Conservation (phyloP, 2,888 invertebrate species). For the Pelosia muscerda region DNA sequence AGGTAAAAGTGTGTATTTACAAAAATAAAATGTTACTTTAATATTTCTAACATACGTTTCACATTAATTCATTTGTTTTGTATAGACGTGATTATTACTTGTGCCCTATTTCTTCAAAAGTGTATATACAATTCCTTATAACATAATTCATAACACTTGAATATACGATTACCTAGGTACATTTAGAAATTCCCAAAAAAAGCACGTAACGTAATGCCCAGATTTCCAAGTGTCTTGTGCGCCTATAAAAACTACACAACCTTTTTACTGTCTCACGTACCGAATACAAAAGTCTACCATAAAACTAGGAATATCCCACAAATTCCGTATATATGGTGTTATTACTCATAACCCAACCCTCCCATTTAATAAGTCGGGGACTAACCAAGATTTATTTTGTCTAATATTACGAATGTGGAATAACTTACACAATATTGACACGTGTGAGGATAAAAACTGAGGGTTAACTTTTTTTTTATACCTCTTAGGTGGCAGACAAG, state of each 20-base stretch:
- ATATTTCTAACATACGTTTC: too few relatives aligned
- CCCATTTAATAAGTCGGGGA: slow-evolving; percentile 59
- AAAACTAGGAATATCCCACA: slow-evolving; percentile 19
- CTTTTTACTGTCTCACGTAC: slow-evolving; percentile 1
- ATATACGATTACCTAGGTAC: neutral
- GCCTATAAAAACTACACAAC: slow-evolving; percentile 4
- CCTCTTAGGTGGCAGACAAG: slow-evolving; percentile 1
- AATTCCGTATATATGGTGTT: slow-evolving; percentile 23
- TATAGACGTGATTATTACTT: neutral
- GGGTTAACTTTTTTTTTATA: slow-evolving; percentile 35
- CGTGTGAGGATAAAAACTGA: slow-evolving; percentile 31
- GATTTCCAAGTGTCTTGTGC: neutral
- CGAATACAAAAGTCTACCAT: slow-evolving; percentile 2
- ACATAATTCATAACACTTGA: neutral
- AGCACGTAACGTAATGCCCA: neutral
- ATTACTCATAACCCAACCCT: slow-evolving; percentile 49
- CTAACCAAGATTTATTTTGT: slow-evolving; percentile 65
- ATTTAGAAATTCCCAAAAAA: neutral
- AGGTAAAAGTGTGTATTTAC: too few relatives aligned
- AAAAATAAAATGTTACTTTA: too few relatives aligned
- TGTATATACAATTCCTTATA: neutral
- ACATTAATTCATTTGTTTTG: too few relatives aligned
- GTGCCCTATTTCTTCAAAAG: neutral
- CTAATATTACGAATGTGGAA: slow-evolving; percentile 58
- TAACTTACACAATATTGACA: slow-evolving; percentile 56